These are phyloP conservation scores for Caloenas nicobarica DNA, from an alignment of 2,113 vertebrate species.

Conservation along the genomic window DNA sequence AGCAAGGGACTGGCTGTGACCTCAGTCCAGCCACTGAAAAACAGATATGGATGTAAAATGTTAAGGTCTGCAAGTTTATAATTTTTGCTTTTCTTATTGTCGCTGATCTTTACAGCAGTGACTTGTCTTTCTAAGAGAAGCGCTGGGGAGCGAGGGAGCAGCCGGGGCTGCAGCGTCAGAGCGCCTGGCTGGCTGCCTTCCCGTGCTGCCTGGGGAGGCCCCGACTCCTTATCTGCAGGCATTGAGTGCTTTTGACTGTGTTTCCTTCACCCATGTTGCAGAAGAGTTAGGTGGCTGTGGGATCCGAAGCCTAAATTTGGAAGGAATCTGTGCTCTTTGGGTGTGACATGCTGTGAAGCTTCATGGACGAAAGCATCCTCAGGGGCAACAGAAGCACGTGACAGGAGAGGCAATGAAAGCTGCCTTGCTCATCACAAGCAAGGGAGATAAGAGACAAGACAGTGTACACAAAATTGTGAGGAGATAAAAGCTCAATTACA, in stretches of 20 bases:
- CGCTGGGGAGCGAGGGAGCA: fast-evolving
- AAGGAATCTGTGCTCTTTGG: neutral
- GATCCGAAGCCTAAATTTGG: neutral
- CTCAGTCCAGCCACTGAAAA: neutral
- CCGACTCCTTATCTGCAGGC: too few species aligned
- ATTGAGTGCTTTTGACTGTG: neutral
- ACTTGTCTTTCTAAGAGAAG: neutral
- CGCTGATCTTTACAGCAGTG: neutral
- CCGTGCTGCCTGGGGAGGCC: fast-evolving
- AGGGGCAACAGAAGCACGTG: neutral
- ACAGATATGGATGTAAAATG: neutral
- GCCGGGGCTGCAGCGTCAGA: neutral
- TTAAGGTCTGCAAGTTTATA: neutral
- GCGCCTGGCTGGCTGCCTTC: neutral
- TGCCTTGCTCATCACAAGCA: neutral
- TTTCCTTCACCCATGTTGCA: neutral
- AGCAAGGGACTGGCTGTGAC: neutral
- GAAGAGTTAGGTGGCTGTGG: neutral
- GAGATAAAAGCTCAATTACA: neutral
- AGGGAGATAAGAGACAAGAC: neutral
- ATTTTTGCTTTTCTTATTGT: neutral
- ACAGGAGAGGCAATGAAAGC: neutral
- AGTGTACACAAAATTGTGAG: neutral
- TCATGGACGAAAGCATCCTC: neutral
- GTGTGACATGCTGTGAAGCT: neutral